These are phyloP conservation scores for Stenotaenia linearis DNA, from an alignment of 2,888 invertebrate genomes.

Conservation along the genomic window DNA sequence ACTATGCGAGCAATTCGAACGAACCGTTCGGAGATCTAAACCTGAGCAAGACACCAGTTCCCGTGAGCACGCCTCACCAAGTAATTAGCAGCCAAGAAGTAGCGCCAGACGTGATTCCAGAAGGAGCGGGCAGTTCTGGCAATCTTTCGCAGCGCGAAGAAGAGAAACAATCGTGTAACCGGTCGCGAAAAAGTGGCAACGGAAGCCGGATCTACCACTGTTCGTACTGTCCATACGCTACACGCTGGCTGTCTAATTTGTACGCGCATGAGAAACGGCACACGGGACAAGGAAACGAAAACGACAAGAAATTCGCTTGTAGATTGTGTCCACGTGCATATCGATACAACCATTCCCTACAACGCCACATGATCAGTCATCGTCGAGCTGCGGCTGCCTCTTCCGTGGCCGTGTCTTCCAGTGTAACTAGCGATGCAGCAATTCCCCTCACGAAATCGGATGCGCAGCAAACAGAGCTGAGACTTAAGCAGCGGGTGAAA, in stretches of 20 bases:
- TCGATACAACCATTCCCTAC: conserved; percentile 44
- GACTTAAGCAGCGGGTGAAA: conserved; percentile 33
- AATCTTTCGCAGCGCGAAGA: background rate
- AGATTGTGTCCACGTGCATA: conserved; percentile 45
- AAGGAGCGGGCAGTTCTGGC: conserved; percentile 10
- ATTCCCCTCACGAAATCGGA: conserved; percentile 32
- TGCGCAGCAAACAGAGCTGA: conserved; percentile 24
- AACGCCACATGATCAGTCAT: conserved; percentile 43
- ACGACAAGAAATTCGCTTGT: conserved; percentile 44
- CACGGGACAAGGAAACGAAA: conserved; percentile 46
- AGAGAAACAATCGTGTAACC: background rate
- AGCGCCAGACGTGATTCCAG: background rate
- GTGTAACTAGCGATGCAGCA: background rate
- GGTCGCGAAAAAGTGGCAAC: conserved; percentile 35
- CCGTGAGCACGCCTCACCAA: conserved; percentile 1
- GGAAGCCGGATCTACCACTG: conserved; percentile 69
- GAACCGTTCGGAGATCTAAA: background rate
- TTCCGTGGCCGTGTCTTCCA: conserved; percentile 32
- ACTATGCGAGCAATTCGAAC: conserved; percentile 37
- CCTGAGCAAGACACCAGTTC: background rate
- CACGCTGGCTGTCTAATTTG: conserved; percentile 80
- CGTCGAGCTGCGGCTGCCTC: conserved; percentile 40
- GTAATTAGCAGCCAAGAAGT: conserved; percentile 31
- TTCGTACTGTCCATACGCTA: conserved; percentile 81
- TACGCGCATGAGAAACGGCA: conserved; percentile 89